These are phyloP conservation scores for Polypterus senegalus DNA, from an alignment of 2,113 vertebrate species.

Conservation along the genomic window DNA sequence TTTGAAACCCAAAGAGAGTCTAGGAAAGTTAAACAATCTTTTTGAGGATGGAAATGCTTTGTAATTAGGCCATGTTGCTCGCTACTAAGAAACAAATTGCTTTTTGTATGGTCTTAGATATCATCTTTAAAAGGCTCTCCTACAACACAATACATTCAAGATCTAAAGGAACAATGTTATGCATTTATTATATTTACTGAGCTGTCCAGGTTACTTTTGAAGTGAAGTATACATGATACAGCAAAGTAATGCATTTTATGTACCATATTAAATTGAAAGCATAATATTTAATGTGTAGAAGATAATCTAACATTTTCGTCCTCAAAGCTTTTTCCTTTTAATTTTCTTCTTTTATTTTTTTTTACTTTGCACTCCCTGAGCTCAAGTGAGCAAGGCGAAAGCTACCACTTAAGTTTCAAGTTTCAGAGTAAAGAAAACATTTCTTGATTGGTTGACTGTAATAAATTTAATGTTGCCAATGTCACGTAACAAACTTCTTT, in stretches of 20 bases:
- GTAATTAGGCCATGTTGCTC: slow-evolving; percentile 66
- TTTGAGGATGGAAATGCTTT: slow-evolving; percentile 23
- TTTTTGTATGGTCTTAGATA: slow-evolving; percentile 56
- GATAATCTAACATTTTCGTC: slow-evolving; percentile 47
- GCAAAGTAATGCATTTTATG: slow-evolving; percentile 59
- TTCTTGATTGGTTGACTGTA: neutral
- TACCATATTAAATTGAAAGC: slow-evolving; percentile 64
- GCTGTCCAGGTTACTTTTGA: slow-evolving; percentile 62
- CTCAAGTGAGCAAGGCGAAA: neutral
- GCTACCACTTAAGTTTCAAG: neutral
- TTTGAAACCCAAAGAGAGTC: slow-evolving; percentile 22
- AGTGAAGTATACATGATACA: slow-evolving; percentile 51
- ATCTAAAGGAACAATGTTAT: slow-evolving; percentile 60
- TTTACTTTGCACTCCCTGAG: slow-evolving; percentile 21
- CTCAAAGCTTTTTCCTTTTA: neutral
- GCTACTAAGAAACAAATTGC: slow-evolving; percentile 55
- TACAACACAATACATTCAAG: slow-evolving; percentile 55
- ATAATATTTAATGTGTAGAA: slow-evolving; percentile 68
- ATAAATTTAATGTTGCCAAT: neutral
- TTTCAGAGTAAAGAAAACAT: slow-evolving; percentile 1
- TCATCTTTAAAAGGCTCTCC: slow-evolving; percentile 82
- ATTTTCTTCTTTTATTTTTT: slow-evolving; percentile 47
- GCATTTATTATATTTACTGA: slow-evolving; percentile 71
- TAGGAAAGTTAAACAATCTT: slow-evolving; percentile 18
- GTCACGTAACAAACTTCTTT: no score